Base-by-base conservation (phyloP, 2,888 invertebrate genomes). In the Dyspetes luteomarginatus region DNA sequence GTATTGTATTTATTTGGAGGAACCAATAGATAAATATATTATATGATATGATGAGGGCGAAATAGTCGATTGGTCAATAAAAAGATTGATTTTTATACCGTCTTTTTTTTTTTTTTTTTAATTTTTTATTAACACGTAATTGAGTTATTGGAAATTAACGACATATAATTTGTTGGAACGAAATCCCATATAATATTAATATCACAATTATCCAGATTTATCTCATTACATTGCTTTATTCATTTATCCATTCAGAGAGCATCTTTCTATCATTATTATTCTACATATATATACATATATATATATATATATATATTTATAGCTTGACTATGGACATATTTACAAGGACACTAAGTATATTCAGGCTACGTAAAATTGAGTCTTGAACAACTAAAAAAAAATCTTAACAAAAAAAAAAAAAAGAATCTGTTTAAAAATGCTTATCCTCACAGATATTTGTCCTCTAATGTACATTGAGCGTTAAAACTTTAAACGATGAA, bases 81-180 rank as follows among this genome's bases (percentile, higher is more conserved):
- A 86, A 74, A 55, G 74, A 74, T 68, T 78, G 78, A 83, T 83
- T 85, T 83, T 85, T 83, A 67, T 77, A 74, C 17, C 69, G 76
- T 41, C 52, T 79, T 17, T n/a, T 24, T 67, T 9, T 78, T 64
- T 69, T 64, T 56, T 43, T 64, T 41, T 43, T 55, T 3, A 36
- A 74, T 28, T 17, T 17, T 24, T n/a, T n/a, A n/a, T n/a, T n/a
- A n/a, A n/a, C n/a, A n/a, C n/a, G 45, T 4, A 26, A 4, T 71
- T 36, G 12, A 12, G 12, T 36, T 12, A 19, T 52, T 52, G 0
- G 52, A 9, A 22, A 52, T 12, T 4, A 22, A 52, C 9, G 4
- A 52, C 22, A 24, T n/a, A 9, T 3, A 65, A 12, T 2, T 36
- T 48, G 22, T 56, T 43, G 48, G 50, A 43, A 50, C 50, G 22